A percentile compares a stretch with the other conserved stretches of the same genome.
Evolutionary conservation across 1,140 invertebrate species (phyloP).

Genomic region (Drosophila auraria): DNA sequence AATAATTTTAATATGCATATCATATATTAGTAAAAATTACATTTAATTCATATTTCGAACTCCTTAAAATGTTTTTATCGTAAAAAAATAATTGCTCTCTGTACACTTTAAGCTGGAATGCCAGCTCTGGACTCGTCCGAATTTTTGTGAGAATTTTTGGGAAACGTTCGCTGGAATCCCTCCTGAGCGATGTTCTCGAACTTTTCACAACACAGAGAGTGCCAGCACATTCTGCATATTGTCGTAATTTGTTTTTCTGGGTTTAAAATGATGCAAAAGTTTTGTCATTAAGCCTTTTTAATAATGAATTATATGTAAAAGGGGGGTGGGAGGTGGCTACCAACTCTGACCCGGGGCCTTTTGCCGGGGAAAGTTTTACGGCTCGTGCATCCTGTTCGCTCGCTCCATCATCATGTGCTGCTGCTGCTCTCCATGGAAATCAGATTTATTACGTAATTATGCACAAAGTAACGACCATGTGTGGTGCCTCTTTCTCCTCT

Average conservation of each 20-base stretch:
- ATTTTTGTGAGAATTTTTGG: conserved; percentile 1
- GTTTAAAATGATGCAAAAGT: conserved; percentile 75
- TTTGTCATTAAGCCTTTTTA: conserved; percentile 82
- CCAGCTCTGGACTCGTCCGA: not conserved
- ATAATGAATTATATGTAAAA: conserved; percentile 74
- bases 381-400: conserved; percentile 13
- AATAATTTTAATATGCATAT: too few relatives aligned
- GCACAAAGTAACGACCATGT: conserved; percentile 62
- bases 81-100: not conserved
- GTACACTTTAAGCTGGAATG: not conserved
- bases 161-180: not conserved
- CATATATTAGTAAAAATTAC: too few relatives aligned
- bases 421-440: conserved; percentile 66
- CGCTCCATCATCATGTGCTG: conserved; percentile 7
- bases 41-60: too few relatives aligned
- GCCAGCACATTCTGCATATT: conserved; percentile 26
- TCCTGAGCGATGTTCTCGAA: not conserved
- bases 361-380: conserved; percentile 36
- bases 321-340: not conserved
- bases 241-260: conserved; percentile 53
- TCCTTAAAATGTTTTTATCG: not conserved
- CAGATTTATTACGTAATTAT: conserved; percentile 82
- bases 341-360: conserved; percentile 54
- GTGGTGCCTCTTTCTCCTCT: not conserved
- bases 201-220: not conserved